Percentiles rank a stretch among this genome's conserved stretches.
Conservation (phyloP, 2,113 vertebrate genomes). For the Zeus faber region DNA sequence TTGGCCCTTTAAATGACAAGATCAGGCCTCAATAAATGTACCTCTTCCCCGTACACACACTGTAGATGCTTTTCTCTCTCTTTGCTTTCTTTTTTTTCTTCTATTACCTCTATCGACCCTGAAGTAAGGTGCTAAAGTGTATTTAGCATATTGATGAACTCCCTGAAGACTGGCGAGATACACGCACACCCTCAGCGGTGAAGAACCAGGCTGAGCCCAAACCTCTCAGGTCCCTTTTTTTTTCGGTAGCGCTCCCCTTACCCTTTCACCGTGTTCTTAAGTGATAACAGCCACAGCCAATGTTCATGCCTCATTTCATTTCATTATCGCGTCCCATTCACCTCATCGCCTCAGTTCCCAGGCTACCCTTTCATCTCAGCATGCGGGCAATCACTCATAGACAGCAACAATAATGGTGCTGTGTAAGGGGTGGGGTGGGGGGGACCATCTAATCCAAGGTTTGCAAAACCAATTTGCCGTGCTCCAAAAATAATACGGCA, state of each 20-base stretch:
- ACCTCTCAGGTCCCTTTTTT: constrained; percentile 53
- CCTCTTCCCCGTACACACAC: too few species aligned
- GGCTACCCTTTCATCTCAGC: constrained; percentile 64
- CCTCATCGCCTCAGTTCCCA: constrained; percentile 55
- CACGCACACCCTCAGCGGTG: constrained; percentile 19
- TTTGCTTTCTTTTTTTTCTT: neutral
- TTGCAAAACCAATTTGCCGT: constrained; percentile 60
- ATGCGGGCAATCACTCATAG: constrained; percentile 63
- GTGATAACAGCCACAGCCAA: constrained; percentile 66
- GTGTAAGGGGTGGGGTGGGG: constrained; percentile 8
- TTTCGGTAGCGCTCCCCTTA: constrained; percentile 18
- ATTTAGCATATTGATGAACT: constrained; percentile 37
- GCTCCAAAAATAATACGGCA: constrained; percentile 36
- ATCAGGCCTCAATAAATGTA: too few species aligned
- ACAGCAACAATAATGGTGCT: constrained; percentile 59
- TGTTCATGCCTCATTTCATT: constrained; percentile 72
- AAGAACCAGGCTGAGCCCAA: constrained; percentile 23
- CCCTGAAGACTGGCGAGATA: constrained; percentile 6
- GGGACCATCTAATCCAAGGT: constrained; percentile 64
- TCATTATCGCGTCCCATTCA: constrained; percentile 65
- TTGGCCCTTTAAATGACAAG: too few species aligned
- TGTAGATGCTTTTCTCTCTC: too few species aligned
- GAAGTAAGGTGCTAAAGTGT: constrained; percentile 14
- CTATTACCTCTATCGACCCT: constrained; percentile 1
- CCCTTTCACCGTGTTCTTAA: constrained; percentile 63